These are phyloP conservation scores for Sebastes umbrosus DNA, from an alignment of 2,797 vertebrate species.

Conservation along the genomic window DNA sequence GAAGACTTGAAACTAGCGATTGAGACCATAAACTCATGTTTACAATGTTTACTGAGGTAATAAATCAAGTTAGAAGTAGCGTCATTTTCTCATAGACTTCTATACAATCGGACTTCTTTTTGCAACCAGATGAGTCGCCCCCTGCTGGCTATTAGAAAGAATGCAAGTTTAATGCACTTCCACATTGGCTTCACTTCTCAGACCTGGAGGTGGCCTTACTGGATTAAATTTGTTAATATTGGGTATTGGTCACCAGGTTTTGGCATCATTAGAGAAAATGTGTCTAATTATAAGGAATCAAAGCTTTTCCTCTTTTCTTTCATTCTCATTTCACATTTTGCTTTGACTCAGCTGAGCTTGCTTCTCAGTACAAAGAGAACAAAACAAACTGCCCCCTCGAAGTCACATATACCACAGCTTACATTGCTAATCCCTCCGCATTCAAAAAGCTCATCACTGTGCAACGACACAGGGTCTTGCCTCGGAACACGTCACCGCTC, in stretches of 20 bases:
- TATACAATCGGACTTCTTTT: no score
- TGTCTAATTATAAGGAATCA: constrained; percentile 14
- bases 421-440: constrained; percentile 62
- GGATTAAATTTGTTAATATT: constrained; percentile 45
- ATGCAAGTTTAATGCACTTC: no score
- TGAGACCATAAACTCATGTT: no score
- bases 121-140: no score
- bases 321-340: neutral
- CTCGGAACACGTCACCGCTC: constrained; percentile 27
- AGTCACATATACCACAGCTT: constrained; percentile 54
- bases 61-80: no score
- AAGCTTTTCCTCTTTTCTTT: neutral
- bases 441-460: constrained; percentile 53
- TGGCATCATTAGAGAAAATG: constrained; percentile 8
- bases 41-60: no score
- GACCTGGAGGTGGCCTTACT: neutral
- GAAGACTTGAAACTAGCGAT: no score
- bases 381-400: constrained; percentile 41
- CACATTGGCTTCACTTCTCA: no score
- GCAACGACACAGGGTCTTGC: constrained; percentile 45
- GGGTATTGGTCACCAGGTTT: constrained; percentile 21
- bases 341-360: constrained; percentile 28
- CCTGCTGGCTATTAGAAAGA: no score
- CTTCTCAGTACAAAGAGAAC: constrained; percentile 35
- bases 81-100: no score